Percentiles rank a stretch among this genome's conserved stretches.
These are phyloP conservation scores for Ceryle rudis DNA, from an alignment of 2,797 vertebrate genomes.

Conservation along the genomic window DNA sequence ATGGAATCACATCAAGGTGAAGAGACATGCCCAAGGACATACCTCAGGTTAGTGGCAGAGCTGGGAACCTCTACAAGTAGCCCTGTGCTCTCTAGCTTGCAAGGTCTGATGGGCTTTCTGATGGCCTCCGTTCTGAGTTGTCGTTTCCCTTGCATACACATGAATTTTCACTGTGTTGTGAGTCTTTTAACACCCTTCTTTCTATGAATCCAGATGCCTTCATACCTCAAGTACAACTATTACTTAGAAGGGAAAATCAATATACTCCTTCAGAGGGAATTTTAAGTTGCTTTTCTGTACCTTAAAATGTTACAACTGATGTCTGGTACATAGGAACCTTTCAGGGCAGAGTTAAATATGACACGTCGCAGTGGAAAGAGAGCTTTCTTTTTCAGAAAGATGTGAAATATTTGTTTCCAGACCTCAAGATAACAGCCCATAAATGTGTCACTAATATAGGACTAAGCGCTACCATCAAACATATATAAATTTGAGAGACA, in stretches of 20 bases:
- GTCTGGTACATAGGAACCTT: neutral
- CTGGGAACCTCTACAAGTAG: neutral
- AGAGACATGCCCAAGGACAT: rapidly evolving
- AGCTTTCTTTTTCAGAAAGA: neutral
- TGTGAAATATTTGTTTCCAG: neutral
- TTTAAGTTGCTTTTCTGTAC: neutral
- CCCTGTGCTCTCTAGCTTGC: neutral
- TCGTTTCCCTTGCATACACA: neutral
- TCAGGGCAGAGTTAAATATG: neutral
- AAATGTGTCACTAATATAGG: neutral
- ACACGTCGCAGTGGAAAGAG: neutral
- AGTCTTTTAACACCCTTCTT: neutral
- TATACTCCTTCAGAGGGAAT: neutral
- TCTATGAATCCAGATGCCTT: neutral
- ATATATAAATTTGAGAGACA: neutral
- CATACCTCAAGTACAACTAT: neutral
- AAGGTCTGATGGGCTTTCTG: neutral
- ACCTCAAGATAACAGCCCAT: neutral
- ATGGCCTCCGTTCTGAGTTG: neutral
- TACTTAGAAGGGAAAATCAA: neutral
- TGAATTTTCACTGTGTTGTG: neutral
- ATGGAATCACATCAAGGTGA: neutral
- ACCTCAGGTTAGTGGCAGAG: neutral
- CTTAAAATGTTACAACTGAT: neutral
- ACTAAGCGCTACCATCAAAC: neutral